Conservation (phyloP, 2,797 vertebrate genomes). For the Sphenodon punctatus region DNA sequence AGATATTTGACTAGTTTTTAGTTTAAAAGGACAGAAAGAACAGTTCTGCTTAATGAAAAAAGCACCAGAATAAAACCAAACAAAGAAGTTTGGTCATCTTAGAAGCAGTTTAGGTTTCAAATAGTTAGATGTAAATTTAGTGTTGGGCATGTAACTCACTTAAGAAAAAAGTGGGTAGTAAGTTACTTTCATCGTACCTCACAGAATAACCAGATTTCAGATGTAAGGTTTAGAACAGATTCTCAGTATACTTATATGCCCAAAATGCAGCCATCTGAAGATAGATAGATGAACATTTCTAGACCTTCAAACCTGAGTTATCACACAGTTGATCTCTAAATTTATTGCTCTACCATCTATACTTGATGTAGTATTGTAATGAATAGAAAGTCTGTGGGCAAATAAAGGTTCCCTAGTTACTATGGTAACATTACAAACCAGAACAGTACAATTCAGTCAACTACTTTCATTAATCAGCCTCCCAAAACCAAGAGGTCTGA, state of each 20-base stretch:
- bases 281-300: background rate
- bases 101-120: too few relatives aligned
- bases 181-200: too few relatives aligned
- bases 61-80: too few relatives aligned
- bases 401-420: background rate
- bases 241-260: background rate
- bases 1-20: too few relatives aligned
- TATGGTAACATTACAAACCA: slow-evolving; percentile 7
- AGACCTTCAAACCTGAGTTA: background rate
- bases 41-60: background rate
- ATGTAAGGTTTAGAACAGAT: background rate
- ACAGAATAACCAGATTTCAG: background rate
- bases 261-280: background rate
- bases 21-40: too few relatives aligned
- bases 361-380: background rate
- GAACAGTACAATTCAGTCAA: slow-evolving; percentile 12
- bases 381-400: slow-evolving; percentile 4
- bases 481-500: slow-evolving; percentile 1
- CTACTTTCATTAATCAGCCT: background rate
- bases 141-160: too few relatives aligned
- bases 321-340: background rate
- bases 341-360: background rate
- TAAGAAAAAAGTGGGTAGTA: too few relatives aligned
- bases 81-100: background rate
- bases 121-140: too few relatives aligned